Evolutionary conservation across 2,888 invertebrate genomes (phyloP).

Genomic region (Baronia brevicornis): DNA sequence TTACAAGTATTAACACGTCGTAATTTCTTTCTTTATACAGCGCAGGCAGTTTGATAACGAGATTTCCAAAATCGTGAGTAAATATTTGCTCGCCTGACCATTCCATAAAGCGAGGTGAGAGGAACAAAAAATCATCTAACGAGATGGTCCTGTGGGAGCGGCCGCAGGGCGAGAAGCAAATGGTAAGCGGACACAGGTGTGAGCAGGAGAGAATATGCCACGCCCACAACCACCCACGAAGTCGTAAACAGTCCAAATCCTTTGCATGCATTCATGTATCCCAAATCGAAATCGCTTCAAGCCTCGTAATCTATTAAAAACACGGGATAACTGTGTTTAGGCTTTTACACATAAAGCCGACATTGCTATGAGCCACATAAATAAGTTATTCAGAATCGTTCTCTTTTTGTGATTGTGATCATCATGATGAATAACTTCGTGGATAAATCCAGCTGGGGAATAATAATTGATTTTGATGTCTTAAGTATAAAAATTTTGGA

Average conservation of each 20-base stretch:
- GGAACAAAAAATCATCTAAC: conserved; percentile 71
- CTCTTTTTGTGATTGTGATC: conserved; percentile 70
- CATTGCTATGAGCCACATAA: conserved; percentile 42
- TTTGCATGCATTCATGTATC: conserved; percentile 74
- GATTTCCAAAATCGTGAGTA: conserved; percentile 72
- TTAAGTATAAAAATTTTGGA: conserved; percentile 50
- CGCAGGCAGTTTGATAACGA: conserved; percentile 59
- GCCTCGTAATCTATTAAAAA: conserved; percentile 38
- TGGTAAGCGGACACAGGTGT: conserved; percentile 25
- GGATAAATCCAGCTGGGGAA: conserved; percentile 66
- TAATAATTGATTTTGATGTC: conserved; percentile 74
- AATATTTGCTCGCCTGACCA: conserved; percentile 72
- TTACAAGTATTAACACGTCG: conserved; percentile 45
- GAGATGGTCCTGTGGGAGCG: conserved; percentile 74
- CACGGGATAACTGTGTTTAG: conserved; percentile 39
- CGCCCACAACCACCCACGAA: conserved; percentile 75
- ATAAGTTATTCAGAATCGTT: conserved; percentile 66
- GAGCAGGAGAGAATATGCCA: conserved; percentile 50
- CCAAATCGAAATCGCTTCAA: conserved; percentile 71
- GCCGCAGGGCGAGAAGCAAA: conserved; percentile 46
- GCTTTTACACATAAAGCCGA: conserved; percentile 35
- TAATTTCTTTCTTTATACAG: conserved; percentile 36
- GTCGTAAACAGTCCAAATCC: conserved; percentile 74
- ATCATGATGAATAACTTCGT: conserved; percentile 72
- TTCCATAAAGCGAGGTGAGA: conserved; percentile 61